Percentiles rank a stretch among this genome's conserved stretches.
phyloP scores from a whole-genome alignment of 2,113 vertebrate species.

The Pollimyrus isidori region DNA sequence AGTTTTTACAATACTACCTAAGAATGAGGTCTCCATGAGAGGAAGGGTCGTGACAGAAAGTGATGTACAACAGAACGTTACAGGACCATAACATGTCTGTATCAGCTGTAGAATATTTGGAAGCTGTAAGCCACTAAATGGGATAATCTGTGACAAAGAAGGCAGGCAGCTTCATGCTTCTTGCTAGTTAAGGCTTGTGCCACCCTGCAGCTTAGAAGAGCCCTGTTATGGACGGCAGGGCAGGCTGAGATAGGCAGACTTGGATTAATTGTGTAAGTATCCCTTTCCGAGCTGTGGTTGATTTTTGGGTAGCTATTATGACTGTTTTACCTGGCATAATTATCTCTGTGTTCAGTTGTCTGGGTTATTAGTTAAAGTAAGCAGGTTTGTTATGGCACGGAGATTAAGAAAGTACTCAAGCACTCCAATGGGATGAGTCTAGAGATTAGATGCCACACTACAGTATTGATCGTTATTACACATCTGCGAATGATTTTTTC shows the following conservation, averaged over 20 bases:
- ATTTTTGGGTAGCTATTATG: not conserved
- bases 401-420: not conserved
- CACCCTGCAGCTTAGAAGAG: not conserved
- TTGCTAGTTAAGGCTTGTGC: not conserved
- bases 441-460: not conserved
- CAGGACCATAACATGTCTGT: not conserved
- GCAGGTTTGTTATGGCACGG: not conserved
- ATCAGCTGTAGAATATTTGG: not conserved
- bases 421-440: not conserved
- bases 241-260: not conserved
- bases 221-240: not conserved
- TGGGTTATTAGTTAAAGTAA: not conserved
- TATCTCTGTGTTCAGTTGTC: not conserved
- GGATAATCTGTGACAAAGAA: not conserved
- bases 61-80: not conserved
- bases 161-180: not conserved
- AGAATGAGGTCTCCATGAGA: not conserved
- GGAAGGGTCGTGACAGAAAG: not conserved
- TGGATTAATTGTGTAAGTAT: not conserved
- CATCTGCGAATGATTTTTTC: not conserved
- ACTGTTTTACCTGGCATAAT: not conserved
- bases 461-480: not conserved
- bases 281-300: not conserved
- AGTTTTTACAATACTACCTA: not conserved
- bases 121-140: not conserved